Evolutionary conservation across 1,140 invertebrate species (phyloP).

Genomic region (Drosophila pseudoobscura): DNA sequence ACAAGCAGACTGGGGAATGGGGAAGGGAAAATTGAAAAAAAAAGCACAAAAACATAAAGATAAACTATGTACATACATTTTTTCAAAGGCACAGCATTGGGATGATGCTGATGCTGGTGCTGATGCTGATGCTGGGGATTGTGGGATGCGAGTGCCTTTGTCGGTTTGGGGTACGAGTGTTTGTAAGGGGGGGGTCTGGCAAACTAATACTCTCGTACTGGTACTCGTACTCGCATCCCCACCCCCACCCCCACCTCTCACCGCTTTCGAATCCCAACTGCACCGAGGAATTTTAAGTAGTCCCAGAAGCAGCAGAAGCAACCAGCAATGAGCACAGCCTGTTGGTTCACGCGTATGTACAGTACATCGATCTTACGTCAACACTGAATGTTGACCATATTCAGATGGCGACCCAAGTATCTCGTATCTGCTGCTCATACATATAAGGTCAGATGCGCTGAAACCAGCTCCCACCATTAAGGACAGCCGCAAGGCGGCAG

Average conservation of each 20-base stretch:
- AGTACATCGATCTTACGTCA: slow-evolving; percentile 69
- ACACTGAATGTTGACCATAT: slow-evolving; percentile 49
- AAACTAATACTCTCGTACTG: not conserved
- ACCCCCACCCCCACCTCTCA: not conserved
- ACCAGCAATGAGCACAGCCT: slow-evolving; percentile 39
- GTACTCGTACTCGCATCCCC: no score
- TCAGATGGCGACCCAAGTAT: slow-evolving; percentile 19
- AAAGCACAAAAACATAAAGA: slow-evolving; percentile 60
- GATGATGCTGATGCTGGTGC: slow-evolving; percentile 27
- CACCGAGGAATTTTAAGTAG: slow-evolving; percentile 74
- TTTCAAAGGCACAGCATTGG: slow-evolving; percentile 32
- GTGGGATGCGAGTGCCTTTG: slow-evolving; percentile 9
- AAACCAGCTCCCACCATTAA: slow-evolving; percentile 23
- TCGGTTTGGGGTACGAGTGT: not conserved
- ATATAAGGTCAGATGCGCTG: slow-evolving; percentile 45
- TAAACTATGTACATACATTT: slow-evolving; percentile 26
- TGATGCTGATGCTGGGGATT: slow-evolving; percentile 9
- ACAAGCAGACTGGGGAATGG: slow-evolving; percentile 48
- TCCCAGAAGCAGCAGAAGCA: slow-evolving; percentile 36
- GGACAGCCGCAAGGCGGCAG: no score
- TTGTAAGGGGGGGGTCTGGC: slow-evolving; percentile 2
- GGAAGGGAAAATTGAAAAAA: slow-evolving; percentile 51
- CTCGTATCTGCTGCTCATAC: slow-evolving; percentile 17
- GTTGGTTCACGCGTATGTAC: slow-evolving; percentile 9
- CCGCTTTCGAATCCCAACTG: slow-evolving; percentile 42